Conservation (phyloP, 2,797 vertebrate genomes). For the Fringilla coelebs region DNA sequence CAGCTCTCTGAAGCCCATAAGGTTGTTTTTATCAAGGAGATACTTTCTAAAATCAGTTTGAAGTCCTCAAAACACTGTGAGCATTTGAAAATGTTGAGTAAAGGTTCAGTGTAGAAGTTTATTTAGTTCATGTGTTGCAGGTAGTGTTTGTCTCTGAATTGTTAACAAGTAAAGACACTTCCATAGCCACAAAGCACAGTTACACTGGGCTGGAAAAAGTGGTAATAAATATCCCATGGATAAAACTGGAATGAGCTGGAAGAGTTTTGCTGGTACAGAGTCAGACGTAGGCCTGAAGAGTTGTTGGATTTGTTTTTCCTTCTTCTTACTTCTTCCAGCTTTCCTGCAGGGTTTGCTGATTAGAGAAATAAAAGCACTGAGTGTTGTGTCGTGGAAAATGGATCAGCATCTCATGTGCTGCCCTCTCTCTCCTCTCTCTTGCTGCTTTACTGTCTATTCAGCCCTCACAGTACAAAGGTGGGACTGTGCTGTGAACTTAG, state of each 20-base stretch:
- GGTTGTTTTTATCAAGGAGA: background rate
- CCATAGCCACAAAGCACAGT: background rate
- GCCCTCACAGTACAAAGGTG: background rate
- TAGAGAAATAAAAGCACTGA: background rate
- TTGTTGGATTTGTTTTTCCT: background rate
- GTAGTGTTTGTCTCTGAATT: background rate
- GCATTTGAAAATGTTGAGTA: background rate
- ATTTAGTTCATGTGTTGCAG: background rate
- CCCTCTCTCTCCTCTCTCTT: background rate
- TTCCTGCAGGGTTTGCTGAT: background rate
- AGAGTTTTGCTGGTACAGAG: background rate
- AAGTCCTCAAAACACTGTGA: background rate
- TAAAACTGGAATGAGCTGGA: background rate
- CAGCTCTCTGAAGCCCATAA: background rate
- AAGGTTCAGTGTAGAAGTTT: background rate
- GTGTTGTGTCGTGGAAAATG: background rate
- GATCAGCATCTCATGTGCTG: background rate
- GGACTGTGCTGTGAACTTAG: background rate
- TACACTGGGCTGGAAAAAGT: background rate
- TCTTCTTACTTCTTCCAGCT: background rate
- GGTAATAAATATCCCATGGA: background rate
- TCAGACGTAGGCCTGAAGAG: background rate
- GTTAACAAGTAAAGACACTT: background rate
- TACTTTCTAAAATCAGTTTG: background rate
- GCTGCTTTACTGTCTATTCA: background rate